Evolutionary conservation across 2,113 vertebrate species (phyloP).

Genomic region (Urocolius indicus): DNA sequence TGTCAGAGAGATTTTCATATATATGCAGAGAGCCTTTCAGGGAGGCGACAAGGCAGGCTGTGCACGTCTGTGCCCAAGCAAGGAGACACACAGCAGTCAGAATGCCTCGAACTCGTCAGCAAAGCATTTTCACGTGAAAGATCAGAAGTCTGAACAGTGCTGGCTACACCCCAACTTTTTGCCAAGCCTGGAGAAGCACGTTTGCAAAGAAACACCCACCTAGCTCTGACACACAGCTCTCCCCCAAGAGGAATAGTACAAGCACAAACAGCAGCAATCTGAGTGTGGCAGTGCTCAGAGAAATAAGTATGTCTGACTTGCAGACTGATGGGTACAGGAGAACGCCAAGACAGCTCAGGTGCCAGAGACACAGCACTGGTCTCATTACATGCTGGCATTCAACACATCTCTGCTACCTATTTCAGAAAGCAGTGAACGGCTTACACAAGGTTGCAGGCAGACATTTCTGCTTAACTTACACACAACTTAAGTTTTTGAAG

Average conservation of each 20-base stretch:
- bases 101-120: fast-evolving
- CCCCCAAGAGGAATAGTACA: fast-evolving
- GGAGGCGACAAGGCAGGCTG: not conserved
- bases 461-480: not conserved
- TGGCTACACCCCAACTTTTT: fast-evolving
- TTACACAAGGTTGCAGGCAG: not conserved
- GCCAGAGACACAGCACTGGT: not conserved
- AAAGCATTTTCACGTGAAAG: fast-evolving
- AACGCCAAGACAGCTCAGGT: not conserved
- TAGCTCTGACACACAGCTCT: fast-evolving
- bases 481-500: fast-evolving
- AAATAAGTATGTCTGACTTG: not conserved
- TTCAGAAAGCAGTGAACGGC: not conserved
- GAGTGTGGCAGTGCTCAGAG: fast-evolving
- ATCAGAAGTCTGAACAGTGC: not conserved
- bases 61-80: fast-evolving
- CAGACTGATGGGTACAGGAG: fast-evolving
- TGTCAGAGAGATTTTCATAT: not conserved
- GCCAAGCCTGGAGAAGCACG: not conserved
- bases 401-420: not conserved
- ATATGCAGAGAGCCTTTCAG: not conserved
- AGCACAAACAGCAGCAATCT: not conserved
- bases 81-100: fast-evolving
- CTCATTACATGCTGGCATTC: fast-evolving
- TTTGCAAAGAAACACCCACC: fast-evolving